Evolutionary conservation across 2,888 invertebrate genomes (phyloP).

Genomic region (Tineola bisselliella): DNA sequence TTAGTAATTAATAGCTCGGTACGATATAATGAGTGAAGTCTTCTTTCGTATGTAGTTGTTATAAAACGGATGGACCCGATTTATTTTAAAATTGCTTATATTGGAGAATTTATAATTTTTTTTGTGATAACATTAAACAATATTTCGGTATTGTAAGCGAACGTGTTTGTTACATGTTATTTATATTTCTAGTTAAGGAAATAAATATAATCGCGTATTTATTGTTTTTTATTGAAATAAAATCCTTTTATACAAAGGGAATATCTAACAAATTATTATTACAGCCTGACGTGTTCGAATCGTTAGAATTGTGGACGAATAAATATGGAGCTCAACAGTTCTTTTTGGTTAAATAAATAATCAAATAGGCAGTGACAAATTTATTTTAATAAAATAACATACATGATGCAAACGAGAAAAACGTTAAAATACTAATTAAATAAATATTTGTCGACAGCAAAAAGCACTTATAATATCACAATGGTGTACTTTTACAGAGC

Average conservation of each 20-base stretch:
- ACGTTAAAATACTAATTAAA: conserved; percentile 14
- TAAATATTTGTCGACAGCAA: conserved; percentile 14
- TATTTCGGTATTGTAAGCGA: neutral
- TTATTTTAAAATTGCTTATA: neutral
- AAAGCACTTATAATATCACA: conserved; percentile 51
- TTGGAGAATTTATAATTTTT: neutral
- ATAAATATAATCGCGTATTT: conserved; percentile 1
- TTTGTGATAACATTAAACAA: neutral
- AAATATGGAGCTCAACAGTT: neutral
- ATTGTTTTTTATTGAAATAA: conserved; percentile 3
- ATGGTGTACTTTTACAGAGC: conserved; percentile 28
- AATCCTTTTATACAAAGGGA: neutral
- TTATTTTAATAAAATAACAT: conserved; percentile 16
- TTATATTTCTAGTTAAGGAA: neutral
- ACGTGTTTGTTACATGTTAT: neutral
- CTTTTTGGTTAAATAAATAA: neutral
- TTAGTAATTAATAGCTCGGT: too few relatives aligned
- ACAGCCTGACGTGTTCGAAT: too few relatives aligned
- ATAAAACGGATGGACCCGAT: too few relatives aligned
- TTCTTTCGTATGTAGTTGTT: too few relatives aligned
- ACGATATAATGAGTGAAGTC: too few relatives aligned
- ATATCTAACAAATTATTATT: too few relatives aligned
- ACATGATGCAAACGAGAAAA: conserved; percentile 17
- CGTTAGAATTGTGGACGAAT: neutral
- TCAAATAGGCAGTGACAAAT: conserved; percentile 1